Conservation (phyloP, 2,113 vertebrate species). For the Haplochromis vanheusdeni region DNA sequence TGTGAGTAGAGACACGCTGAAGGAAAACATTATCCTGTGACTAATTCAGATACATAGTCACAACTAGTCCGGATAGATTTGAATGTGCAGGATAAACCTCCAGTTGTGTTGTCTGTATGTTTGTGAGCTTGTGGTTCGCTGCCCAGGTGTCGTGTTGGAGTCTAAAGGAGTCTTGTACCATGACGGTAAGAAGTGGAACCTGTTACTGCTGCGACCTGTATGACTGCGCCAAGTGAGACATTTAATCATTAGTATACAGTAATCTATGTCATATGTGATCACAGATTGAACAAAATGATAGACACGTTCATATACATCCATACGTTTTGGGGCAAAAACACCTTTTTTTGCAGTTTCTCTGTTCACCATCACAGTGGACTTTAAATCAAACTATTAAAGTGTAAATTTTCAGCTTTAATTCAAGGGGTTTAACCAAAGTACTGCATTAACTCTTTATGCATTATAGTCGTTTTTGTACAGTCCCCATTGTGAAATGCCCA, state of each 20-base stretch:
- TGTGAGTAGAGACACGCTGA: conserved; percentile 24
- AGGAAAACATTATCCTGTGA: background rate
- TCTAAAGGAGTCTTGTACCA: conserved; percentile 56
- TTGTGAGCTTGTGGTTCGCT: background rate
- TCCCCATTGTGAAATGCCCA: background rate
- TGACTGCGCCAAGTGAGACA: conserved; percentile 69
- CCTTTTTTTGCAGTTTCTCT: background rate
- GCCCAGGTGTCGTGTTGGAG: conserved; percentile 62
- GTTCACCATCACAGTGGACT: background rate
- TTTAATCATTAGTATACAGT: background rate
- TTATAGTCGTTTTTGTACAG: background rate
- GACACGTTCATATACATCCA: background rate
- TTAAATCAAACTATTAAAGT: background rate
- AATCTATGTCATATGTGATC: background rate
- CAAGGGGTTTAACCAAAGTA: background rate
- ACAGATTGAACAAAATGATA: background rate
- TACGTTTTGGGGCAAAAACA: background rate
- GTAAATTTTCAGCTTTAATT: background rate
- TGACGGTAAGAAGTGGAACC: conserved; percentile 64
- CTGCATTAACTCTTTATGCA: background rate
- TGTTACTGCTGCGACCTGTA: conserved; percentile 76
- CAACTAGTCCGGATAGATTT: background rate
- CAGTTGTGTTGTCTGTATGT: background rate
- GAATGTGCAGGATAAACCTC: background rate
- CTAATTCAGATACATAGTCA: background rate